These are phyloP conservation scores for Gastracanthus pulcherrimus DNA, from an alignment of 2,888 invertebrate species.

Conservation along the genomic window DNA sequence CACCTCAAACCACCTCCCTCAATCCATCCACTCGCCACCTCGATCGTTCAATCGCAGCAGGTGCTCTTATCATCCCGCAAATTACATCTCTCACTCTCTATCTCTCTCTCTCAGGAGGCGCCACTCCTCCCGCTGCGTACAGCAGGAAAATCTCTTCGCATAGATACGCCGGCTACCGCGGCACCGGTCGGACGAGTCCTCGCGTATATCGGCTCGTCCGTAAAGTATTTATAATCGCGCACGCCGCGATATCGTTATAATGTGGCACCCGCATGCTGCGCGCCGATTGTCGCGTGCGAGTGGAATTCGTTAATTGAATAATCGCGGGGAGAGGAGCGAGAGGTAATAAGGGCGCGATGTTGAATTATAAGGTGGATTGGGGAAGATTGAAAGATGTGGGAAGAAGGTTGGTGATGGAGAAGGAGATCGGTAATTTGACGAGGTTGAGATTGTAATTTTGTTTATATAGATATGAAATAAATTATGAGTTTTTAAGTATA, in stretches of 20 bases:
- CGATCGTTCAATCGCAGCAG: background rate
- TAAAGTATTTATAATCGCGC: background rate
- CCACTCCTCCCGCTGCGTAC: constrained; percentile 16
- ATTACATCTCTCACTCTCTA: background rate
- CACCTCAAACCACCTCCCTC: no score
- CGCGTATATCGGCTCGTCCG: background rate
- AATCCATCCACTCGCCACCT: no score
- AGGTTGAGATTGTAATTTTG: no score
- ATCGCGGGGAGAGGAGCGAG: background rate
- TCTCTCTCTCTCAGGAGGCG: background rate
- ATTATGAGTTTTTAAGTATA: background rate
- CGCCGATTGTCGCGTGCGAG: background rate
- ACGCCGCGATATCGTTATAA: background rate
- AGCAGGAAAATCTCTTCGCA: background rate
- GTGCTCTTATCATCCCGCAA: constrained; percentile 7
- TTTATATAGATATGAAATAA: background rate
- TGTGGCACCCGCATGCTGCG: constrained; percentile 11
- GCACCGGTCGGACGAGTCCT: constrained; percentile 1
- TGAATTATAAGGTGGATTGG: background rate
- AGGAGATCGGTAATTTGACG: background rate
- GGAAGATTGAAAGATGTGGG: background rate
- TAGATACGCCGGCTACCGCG: background rate
- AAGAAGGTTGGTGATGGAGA: background rate
- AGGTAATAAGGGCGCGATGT: background rate
- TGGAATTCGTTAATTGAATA: constrained; percentile 44